These are phyloP conservation scores for Ptilorrhoa leucosticta DNA, from an alignment of 2,113 vertebrate species.

Conservation along the genomic window DNA sequence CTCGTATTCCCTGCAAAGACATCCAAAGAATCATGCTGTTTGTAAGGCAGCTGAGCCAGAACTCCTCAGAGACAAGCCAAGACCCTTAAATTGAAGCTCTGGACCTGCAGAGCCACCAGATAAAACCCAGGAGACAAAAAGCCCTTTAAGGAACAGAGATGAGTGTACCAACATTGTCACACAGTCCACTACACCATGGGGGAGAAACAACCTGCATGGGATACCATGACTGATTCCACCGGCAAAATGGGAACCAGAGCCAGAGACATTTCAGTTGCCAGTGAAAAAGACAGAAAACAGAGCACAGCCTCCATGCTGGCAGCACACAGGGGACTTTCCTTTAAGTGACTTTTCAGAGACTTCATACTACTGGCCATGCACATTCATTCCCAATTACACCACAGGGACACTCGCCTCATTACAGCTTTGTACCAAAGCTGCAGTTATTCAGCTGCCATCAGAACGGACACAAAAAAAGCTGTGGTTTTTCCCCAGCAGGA, in stretches of 20 bases:
- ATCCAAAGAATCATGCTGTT: neutral
- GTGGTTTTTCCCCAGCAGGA: constrained; percentile 25
- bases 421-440: constrained; percentile 24
- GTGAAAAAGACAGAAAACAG: neutral
- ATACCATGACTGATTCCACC: neutral
- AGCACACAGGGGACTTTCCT: neutral
- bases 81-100: neutral
- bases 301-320: neutral
- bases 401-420: constrained; percentile 40
- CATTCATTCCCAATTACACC: constrained; percentile 30
- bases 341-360: constrained; percentile 25
- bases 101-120: neutral
- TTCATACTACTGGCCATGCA: neutral
- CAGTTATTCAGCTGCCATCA: constrained; percentile 42
- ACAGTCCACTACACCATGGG: neutral
- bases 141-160: neutral
- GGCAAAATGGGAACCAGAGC: neutral
- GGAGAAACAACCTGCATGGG: neutral
- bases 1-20: constrained; percentile 89
- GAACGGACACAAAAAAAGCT: neutral
- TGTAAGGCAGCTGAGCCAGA: neutral
- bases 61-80: neutral
- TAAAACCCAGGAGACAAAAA: neutral
- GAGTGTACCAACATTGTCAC: neutral
- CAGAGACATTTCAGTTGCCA: neutral